Percentiles rank a stretch among this genome's conserved stretches.
Conservation (phyloP, 2,113 vertebrate species). For the Cyanoderma ruficeps region DNA sequence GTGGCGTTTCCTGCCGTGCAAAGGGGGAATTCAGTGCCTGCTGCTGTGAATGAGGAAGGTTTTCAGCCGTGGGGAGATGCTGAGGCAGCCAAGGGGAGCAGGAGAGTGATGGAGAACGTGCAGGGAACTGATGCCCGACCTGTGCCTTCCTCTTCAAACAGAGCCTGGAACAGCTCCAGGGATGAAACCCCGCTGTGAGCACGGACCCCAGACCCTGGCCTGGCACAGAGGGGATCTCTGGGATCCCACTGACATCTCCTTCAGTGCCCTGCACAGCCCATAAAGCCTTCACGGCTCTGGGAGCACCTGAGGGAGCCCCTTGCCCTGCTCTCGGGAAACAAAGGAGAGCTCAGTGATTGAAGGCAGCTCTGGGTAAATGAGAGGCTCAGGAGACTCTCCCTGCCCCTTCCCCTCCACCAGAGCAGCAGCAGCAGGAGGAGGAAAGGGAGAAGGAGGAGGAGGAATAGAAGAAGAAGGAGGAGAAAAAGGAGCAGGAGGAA, state of each 20-base stretch:
- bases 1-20: neutral
- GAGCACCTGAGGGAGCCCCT: neutral
- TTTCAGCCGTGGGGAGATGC: neutral
- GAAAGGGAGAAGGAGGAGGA: rapidly evolving
- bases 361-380: neutral
- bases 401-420: neutral
- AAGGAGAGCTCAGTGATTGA: neutral
- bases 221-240: neutral
- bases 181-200: neutral
- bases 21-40: neutral
- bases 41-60: neutral
- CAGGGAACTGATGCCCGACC: rapidly evolving
- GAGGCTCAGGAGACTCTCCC: neutral
- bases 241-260: neutral
- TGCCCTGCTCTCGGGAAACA: neutral
- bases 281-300: neutral
- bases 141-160: neutral
- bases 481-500: rapidly evolving
- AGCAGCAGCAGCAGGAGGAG: neutral
- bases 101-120: neutral
- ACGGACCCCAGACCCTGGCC: neutral
- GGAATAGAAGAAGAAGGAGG: rapidly evolving
- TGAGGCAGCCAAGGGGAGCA: neutral
- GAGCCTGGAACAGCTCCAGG: neutral
- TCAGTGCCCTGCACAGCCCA: neutral